These are phyloP conservation scores for Larimichthys polyactis DNA, from an alignment of 2,113 vertebrate genomes.

Conservation along the genomic window DNA sequence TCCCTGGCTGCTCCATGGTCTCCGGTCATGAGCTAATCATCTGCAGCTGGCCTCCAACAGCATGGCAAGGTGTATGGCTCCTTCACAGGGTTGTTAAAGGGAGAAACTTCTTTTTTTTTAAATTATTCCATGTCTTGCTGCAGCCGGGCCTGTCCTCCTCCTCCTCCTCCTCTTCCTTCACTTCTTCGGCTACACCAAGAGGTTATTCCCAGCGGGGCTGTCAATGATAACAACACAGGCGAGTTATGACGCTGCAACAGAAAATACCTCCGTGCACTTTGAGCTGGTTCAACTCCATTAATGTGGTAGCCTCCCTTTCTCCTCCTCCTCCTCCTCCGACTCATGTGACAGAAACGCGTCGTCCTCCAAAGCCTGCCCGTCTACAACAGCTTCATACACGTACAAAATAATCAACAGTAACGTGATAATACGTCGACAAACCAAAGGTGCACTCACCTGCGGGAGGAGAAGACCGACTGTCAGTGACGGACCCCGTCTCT, in stretches of 20 bases:
- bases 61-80: conserved; percentile 30
- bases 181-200: conserved; percentile 8
- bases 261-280: conserved; percentile 43
- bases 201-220: conserved; percentile 34
- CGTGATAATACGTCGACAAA: neutral
- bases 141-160: conserved; percentile 31
- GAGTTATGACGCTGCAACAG: neutral
- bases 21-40: conserved; percentile 43
- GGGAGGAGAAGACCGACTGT: conserved; percentile 47
- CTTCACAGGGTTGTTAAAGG: neutral
- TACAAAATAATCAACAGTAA: too few relatives aligned
- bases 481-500: conserved; percentile 56
- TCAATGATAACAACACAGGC: conserved; percentile 26
- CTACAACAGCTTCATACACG: neutral
- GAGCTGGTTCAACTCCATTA: conserved; percentile 48
- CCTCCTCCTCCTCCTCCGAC: conserved; percentile 58
- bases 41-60: conserved; percentile 16
- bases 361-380: conserved; percentile 15
- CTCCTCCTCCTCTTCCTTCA: neutral
- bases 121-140: neutral
- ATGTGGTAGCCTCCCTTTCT: conserved; percentile 28
- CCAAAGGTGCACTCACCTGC: conserved; percentile 63
- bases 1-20: conserved; percentile 68
- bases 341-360: conserved; percentile 71
- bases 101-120: conserved; percentile 13